Evolutionary conservation across 2,797 vertebrate species (phyloP).

Genomic region (Tauraco hartlaubi): DNA sequence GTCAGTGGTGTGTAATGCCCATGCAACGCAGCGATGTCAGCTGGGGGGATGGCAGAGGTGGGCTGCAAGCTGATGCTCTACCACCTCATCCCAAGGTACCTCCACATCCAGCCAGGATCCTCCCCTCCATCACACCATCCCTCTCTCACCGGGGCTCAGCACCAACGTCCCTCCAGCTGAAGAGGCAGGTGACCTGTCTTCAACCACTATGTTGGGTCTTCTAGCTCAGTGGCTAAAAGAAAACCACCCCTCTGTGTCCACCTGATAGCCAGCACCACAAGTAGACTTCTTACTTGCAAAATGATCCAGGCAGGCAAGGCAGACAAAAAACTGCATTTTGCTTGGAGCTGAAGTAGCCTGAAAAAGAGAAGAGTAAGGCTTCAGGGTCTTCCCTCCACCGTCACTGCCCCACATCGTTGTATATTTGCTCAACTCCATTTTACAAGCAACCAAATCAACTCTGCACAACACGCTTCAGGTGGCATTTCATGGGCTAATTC

Average conservation of each 20-base stretch:
- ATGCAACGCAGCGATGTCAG: fast-evolving
- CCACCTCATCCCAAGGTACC: not conserved
- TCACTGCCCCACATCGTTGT: fast-evolving
- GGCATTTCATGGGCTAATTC: not conserved
- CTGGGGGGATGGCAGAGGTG: not conserved
- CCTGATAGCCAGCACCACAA: not conserved
- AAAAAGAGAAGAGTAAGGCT: not conserved
- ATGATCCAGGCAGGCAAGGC: constrained; percentile 83
- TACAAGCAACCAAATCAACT: not conserved
- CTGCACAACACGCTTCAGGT: fast-evolving
- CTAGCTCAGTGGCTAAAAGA: not conserved
- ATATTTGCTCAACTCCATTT: not conserved
- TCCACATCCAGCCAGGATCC: not conserved
- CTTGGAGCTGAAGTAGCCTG: constrained; percentile 86
- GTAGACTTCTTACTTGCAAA: constrained; percentile 87
- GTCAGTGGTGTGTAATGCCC: not conserved
- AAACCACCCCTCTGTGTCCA: not conserved
- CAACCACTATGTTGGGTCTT: not conserved
- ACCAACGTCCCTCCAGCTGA: not conserved
- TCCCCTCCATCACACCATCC: not conserved
- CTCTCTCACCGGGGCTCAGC: not conserved
- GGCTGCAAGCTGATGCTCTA: not conserved
- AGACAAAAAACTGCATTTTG: constrained; percentile 82
- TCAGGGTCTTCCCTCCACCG: not conserved
- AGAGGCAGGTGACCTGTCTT: not conserved